Base-by-base conservation (phyloP, 1,140 invertebrate genomes). In the Bombus waltoni region DNA sequence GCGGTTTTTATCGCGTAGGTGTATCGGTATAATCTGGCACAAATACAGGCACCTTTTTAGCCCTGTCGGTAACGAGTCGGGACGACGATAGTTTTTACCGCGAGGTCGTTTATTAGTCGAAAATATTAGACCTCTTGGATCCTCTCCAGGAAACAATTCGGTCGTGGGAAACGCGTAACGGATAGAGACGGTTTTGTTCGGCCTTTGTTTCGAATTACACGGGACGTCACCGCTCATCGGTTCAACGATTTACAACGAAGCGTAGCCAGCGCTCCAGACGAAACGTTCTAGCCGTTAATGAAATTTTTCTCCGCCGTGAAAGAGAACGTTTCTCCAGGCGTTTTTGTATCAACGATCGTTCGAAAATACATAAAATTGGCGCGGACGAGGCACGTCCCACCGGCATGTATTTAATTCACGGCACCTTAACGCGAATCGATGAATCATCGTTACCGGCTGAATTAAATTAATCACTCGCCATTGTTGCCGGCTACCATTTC, bases 381-480 rank as follows among this genome's bases (percentile, higher is more conserved):
- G 18, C 40, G 65, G n/a, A 42, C 5, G 10, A 11, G 38, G 28
- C 38, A 44, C 28, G 79, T 72, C 25, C 35, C 57, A 22, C 22
- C 35, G 25, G 1, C 53, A 62, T 66, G 62, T 80, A 53, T 73
- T 73, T 80, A 65, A 85, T 72, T 85, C 83, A 18, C 28, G 57
- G 32, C 5, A 47, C 32, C 35, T 47, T 80, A 85, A 85, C 73
- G 25, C 68, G 68, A 85, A 80, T 85, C 77, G 68, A 85, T 85
- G 83, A 85, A 85, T 85, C 76, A 80, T 85, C 83, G 68, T 85
- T 85, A 80, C 15, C 77, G 42, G 47, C 72, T 65, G 83, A 85
- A 85, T 85, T n/a, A 85, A 85, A 85, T 85, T 85, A 85, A 85
- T 85, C 83, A 85, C 71, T 59, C 11, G 73, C 72, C 78, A 70